These are phyloP conservation scores for Chionoecetes opilio DNA, from an alignment of 1,140 invertebrate genomes.

Conservation along the genomic window DNA sequence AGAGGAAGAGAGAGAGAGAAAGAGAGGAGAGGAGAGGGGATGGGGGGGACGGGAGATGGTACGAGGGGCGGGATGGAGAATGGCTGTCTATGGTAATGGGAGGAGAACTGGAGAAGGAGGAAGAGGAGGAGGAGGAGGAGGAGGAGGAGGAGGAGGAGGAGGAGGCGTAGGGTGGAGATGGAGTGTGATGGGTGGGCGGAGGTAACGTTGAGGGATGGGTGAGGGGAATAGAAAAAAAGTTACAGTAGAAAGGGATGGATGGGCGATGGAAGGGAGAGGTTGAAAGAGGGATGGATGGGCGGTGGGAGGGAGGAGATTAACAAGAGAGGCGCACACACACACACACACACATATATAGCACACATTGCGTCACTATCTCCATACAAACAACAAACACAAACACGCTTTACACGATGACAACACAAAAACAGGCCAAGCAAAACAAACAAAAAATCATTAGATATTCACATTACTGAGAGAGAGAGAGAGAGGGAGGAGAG, in stretches of 20 bases:
- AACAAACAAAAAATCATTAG: too few relatives aligned
- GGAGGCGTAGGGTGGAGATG: neutral
- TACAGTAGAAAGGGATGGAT: neutral
- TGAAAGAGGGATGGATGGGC: neutral
- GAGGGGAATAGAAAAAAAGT: too few relatives aligned
- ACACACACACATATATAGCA: too few relatives aligned
- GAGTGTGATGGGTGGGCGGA: neutral
- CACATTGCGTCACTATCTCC: too few relatives aligned
- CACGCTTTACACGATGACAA: too few relatives aligned
- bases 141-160: neutral
- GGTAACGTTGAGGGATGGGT: too few relatives aligned
- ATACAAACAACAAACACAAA: too few relatives aligned
- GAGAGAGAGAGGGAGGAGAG: too few relatives aligned
- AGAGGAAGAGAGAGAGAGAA: conserved; percentile 20
- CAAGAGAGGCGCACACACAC: neutral
- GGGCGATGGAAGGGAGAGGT: neutral
- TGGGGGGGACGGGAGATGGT: neutral
- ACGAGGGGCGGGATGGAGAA: neutral
- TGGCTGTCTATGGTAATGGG: neutral
- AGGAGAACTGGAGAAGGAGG: too few relatives aligned
- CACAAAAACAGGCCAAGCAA: too few relatives aligned
- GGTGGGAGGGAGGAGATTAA: neutral
- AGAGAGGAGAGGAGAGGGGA: neutral
- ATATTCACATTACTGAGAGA: too few relatives aligned
- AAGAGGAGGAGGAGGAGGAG: neutral